Base-by-base conservation (phyloP, 2,113 vertebrate genomes). In the Catharus fuscescens region DNA sequence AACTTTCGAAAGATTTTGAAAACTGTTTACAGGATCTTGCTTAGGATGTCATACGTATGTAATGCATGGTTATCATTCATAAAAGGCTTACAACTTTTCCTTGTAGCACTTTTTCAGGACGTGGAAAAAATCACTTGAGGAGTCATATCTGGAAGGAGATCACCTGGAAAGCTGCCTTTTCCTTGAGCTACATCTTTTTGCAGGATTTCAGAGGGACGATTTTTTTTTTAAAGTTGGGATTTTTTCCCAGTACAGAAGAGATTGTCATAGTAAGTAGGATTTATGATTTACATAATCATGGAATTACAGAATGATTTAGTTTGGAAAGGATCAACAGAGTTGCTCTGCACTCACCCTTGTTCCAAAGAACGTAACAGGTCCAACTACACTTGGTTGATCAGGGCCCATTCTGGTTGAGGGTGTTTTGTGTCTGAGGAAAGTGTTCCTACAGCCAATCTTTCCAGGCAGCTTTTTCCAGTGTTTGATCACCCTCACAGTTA, bases 221-320 rank as follows among this genome's bases (percentile, higher is more conserved):
- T 19, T 78, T 84, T 59, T 66, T 1, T 20, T 42, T 28, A 4
- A 45, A 4, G 5, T 6, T 7, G 24, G 5, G 1, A 1, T 29
- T 80, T 76, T 72, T 50, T 40, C 29, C 8, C 13, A 34, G 34
- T 66, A 17, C 5, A 53, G 31, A 71, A 74, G 67, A 62, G 3
- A 2, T 57, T 85, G 15, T 36, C 2, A 45, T 38, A 32, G 14
- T 59, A 82, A 67, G 34, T 47, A 76, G 61, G 38, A 42, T 62
- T 80, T 88, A 38, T 67, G 9, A n/a, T 48, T 74, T 79, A 78
- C 5, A 48, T 57, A 66, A 67, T 25, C 8, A 74, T 15, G 57
- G 28, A 59, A 79, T 50, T 45, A 45, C 19, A 53, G 28, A 40
- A 53, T 31, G 11, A 42, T 64, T 77, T 54, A 4, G 2, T 34